Conservation (phyloP, 1,140 invertebrate genomes). For the Trichonephila clavata region DNA sequence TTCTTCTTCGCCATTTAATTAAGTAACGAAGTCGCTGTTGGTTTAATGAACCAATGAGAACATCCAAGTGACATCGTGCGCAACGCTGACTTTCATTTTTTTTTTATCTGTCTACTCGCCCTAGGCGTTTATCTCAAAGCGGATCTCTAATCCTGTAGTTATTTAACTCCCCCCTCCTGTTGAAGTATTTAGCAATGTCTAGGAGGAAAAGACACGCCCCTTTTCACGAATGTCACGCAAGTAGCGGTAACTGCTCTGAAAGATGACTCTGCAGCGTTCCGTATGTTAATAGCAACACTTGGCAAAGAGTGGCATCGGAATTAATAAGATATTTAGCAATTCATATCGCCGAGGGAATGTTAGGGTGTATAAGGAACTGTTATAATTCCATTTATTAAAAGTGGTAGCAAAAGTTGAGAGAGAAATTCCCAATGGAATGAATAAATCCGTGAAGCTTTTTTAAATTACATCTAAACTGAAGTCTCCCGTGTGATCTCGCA, state of each 20-base stretch:
- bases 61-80: constrained; percentile 14
- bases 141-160: constrained; percentile 27
- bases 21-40: background rate
- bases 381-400: background rate
- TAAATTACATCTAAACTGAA: too few relatives aligned
- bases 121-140: constrained; percentile 8
- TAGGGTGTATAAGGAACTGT: constrained; percentile 12
- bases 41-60: constrained; percentile 27
- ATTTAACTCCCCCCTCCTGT: constrained; percentile 24
- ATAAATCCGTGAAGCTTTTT: too few relatives aligned
- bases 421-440: background rate
- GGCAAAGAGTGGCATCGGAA: background rate
- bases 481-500: too few relatives aligned
- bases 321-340: constrained; percentile 1
- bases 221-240: constrained; percentile 46
- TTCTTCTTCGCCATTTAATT: background rate
- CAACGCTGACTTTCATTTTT: constrained; percentile 17
- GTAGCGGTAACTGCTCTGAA: background rate
- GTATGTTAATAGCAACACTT: constrained; percentile 11
- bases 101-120: constrained; percentile 6
- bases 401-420: background rate
- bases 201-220: constrained; percentile 33
- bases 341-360: background rate
- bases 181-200: constrained; percentile 26
- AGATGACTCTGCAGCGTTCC: background rate